Conservation (phyloP, 1,140 invertebrate species). For the Episyrphus balteatus region DNA sequence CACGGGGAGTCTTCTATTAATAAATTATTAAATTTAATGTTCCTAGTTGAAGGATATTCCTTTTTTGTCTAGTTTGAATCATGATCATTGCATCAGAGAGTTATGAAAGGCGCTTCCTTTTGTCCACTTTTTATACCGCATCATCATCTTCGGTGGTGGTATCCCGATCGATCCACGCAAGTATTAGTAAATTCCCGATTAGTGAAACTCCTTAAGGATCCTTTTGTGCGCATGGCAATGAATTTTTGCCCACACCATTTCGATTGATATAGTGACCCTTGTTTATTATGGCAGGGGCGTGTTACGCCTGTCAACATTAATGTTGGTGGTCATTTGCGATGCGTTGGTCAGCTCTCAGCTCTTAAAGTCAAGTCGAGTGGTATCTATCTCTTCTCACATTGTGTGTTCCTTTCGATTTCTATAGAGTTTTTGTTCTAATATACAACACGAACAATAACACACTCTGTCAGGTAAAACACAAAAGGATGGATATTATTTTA, state of each 20-base stretch:
- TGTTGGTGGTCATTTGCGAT: not conserved
- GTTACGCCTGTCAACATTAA: constrained; percentile 1
- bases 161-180: not conserved
- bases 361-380: no score
- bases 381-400: not conserved
- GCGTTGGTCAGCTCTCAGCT: not conserved
- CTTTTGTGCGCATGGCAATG: not conserved
- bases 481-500: not conserved
- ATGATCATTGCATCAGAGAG: no score
- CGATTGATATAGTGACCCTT: constrained; percentile 2
- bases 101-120: not conserved
- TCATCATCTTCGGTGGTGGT: not conserved
- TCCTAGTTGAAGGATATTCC: no score
- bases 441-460: no score
- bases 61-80: no score
- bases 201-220: no score
- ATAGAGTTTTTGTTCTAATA: not conserved
- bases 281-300: constrained; percentile 3
- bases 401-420: not conserved
- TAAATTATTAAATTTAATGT: no score
- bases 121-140: not conserved
- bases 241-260: not conserved
- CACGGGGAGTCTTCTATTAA: no score
- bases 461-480: no score
- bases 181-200: no score